Evolutionary conservation across 2,797 vertebrate species (phyloP), one percentile per base, ranked within the genome.

Genomic region (Apogon talboti): DNA sequence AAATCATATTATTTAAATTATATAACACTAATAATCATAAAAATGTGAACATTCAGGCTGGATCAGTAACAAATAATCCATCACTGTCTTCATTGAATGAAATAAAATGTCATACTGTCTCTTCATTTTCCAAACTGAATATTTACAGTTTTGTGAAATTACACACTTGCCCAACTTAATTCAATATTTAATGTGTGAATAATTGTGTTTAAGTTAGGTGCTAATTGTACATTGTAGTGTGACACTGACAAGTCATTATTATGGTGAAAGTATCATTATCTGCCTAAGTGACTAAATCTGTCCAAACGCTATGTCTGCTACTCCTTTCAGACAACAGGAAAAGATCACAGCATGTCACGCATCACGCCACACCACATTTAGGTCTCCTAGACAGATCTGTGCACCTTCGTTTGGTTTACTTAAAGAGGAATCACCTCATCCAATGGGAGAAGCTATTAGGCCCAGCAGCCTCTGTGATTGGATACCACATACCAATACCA

Each of bases 291-390:
- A 54, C 57, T 72, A 66, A 72, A 69, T 60, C 46, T 37, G 30
- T 56, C 18, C 21, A 7, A 44, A 51, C 4, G 4, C 63, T 68
- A 28, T 13, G 16, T 2, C 21, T 56, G 48, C 11, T 7, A n/a
- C 55, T 16, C 24, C 19, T 63, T 38, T 44, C 48, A 66, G 72
- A 57, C 19, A 59, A 11, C 1, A 21, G 38, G 21, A 54, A 61
- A 49, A 72, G 70, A 51, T 84, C 62, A 66, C 28, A 7, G 18
- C 43, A 48, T 24, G 56, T 82, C 82, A 85, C 68, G 68, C 50
- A 78, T 82, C 78, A 89, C 78, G 40, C 77, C 80, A 82, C 52
- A 21, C 67, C 63, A 66, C 41, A 58, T 81, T 81, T 79, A 71
- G 73, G 19, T 68, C 35, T 55, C 24, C 38, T 44, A 47, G 41